Conservation (phyloP, 1,140 invertebrate genomes). For the Homalodisca vitripennis region DNA sequence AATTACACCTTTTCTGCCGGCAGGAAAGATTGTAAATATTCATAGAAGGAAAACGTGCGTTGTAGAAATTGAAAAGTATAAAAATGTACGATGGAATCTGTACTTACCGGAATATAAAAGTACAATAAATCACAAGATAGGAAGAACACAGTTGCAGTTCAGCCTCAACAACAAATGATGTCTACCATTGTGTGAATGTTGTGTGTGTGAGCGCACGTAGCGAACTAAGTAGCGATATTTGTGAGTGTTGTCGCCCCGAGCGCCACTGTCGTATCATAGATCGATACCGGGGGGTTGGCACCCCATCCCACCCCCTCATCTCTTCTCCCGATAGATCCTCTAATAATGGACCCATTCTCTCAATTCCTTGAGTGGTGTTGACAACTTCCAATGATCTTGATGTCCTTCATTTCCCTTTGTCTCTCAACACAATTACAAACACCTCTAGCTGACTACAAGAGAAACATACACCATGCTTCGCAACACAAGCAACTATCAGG, state of each 20-base stretch:
- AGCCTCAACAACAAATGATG: background rate
- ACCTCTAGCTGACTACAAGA: too few species aligned
- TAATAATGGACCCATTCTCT: slow-evolving; percentile 18
- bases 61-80: too few species aligned
- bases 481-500: too few species aligned
- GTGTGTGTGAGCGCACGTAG: background rate
- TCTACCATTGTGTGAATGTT: background rate
- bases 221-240: background rate
- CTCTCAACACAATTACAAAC: too few species aligned
- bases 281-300: slow-evolving; percentile 1
- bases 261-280: background rate
- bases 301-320: background rate
- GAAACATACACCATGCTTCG: too few species aligned
- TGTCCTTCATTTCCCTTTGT: too few species aligned
- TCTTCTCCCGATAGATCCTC: background rate
- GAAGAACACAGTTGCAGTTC: slow-evolving; percentile 3
- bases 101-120: background rate
- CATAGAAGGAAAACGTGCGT: too few species aligned
- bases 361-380: too few species aligned
- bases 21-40: too few species aligned
- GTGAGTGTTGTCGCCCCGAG: background rate
- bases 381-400: too few species aligned
- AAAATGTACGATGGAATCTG: too few species aligned
- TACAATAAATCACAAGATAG: slow-evolving; percentile 5
- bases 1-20: too few species aligned